Evolutionary conservation across 2,113 vertebrate genomes (phyloP).

Genomic region (Pomatorhinus ruficollis): DNA sequence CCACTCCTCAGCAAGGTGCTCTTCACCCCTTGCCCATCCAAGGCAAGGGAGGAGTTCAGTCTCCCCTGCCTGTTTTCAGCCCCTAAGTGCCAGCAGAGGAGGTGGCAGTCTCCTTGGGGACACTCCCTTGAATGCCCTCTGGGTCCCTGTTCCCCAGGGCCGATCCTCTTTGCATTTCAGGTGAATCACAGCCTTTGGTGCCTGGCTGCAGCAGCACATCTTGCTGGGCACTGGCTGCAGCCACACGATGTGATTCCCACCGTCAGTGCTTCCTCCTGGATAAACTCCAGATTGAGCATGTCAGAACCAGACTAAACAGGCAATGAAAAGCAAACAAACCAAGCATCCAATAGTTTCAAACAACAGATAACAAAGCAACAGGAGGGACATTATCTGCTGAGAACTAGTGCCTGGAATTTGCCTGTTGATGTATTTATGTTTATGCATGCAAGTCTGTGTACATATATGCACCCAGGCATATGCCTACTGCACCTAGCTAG

Average conservation of each 20-base stretch:
- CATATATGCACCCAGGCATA: not conserved
- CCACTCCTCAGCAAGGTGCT: not conserved
- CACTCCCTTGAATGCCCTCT: not conserved
- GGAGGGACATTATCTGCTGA: not conserved
- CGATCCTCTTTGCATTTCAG: not conserved
- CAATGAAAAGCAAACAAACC: conserved; percentile 4
- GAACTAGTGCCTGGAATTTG: not conserved
- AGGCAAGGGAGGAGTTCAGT: not conserved
- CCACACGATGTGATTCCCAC: not conserved
- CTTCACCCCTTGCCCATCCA: not conserved
- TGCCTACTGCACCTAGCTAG: not conserved
- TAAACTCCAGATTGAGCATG: not conserved
- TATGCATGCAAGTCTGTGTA: not conserved
- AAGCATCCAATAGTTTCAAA: not conserved
- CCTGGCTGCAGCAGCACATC: not conserved
- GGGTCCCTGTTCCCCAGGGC: not conserved
- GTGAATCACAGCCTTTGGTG: not conserved
- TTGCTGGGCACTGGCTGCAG: not conserved
- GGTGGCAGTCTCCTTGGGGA: not conserved
- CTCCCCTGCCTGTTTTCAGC: not conserved
- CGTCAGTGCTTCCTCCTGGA: not conserved
- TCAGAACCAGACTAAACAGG: not conserved
- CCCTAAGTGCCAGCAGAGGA: not conserved
- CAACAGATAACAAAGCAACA: not conserved
- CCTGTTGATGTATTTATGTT: not conserved